A percentile compares a stretch with the other conserved stretches of the same genome.
phyloP scores from a whole-genome alignment of 1,140 invertebrate genomes.

The Penaeus japonicus region DNA sequence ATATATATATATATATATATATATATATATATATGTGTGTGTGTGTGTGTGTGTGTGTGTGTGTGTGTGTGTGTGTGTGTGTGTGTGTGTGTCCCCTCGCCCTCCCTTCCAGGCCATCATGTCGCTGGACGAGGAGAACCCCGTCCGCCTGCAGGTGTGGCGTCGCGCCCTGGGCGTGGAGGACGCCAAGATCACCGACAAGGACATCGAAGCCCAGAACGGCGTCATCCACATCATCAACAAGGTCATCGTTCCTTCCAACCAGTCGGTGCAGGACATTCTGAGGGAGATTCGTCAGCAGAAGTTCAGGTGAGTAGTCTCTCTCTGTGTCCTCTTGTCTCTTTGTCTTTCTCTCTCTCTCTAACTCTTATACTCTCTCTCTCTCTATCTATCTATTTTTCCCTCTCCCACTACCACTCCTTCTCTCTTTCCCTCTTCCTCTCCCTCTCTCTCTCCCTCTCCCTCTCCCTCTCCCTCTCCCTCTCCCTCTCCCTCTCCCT shows the following conservation, averaged over 20 bases:
- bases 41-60: not conserved
- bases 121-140: slow-evolving; percentile 65
- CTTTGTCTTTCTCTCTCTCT: no score
- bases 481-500: no score
- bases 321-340: no score
- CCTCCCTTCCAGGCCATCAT: slow-evolving; percentile 61
- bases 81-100: not conserved
- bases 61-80: not conserved
- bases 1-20: not conserved
- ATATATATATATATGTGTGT: not conserved
- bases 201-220: slow-evolving; percentile 68
- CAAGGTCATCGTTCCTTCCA: slow-evolving; percentile 66
- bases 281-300: slow-evolving; percentile 61
- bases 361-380: no score
- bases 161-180: slow-evolving; percentile 65
- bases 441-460: no score
- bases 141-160: slow-evolving; percentile 65
- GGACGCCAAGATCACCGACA: slow-evolving; percentile 65
- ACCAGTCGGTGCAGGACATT: slow-evolving; percentile 66
- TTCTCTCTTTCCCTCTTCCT: no score
- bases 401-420: no score
- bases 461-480: no score
- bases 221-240: slow-evolving; percentile 70
- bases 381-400: no score
- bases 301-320: slow-evolving; percentile 63